Evolutionary conservation across 2,113 vertebrate species (phyloP), one percentile per base, ranked within the genome.

Genomic region (Ellobius talpinus): DNA sequence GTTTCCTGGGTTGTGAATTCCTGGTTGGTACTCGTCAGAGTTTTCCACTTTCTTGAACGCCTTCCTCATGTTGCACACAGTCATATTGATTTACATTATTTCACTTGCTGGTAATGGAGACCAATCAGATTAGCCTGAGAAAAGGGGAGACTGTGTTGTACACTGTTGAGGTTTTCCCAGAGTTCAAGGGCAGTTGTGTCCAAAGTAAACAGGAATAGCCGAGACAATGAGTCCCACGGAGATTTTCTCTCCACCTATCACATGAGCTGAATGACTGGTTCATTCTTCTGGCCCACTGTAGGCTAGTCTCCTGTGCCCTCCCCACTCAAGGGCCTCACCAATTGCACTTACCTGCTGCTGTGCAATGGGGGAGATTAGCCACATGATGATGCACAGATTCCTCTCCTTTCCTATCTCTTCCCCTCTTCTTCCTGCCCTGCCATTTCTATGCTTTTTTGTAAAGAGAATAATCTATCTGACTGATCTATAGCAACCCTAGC

Each of bases 21-120:
- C 42, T 23, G 3, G 33, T 47, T 47, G 24, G 72, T 7, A 16
- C 13, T 72, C 89, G 24, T 87, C 74, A 81, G 73, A 90, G 39
- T 63, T 55, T 91, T 76, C 21, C 13, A 31, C 3, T 36, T 92
- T 50, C 63, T 47, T 50, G 10, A 13, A 50, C 1, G 19, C 39
- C 63, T 91, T 61, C 33, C 50, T 11, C 63, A 16, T 68, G 9
- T 42, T 78, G 52, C 33, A 39, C 33, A 50, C 23, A 70, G 39
- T 87, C 21, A 31, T 63, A 65, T 88, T 68, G 52, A 87, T 55
- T 91, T 87, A 42, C 36, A 16, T 52, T 84, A 63, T 66, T 90
- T 94, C 78, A 66, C 21, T 79, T 92, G 17, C 65, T 79, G 50
- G 36, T 77, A 95, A 85, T 55, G 93, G 72, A 90, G 86, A 66